Conservation (phyloP, 2,888 invertebrate species). For the Shargacucullia verbasci region DNA sequence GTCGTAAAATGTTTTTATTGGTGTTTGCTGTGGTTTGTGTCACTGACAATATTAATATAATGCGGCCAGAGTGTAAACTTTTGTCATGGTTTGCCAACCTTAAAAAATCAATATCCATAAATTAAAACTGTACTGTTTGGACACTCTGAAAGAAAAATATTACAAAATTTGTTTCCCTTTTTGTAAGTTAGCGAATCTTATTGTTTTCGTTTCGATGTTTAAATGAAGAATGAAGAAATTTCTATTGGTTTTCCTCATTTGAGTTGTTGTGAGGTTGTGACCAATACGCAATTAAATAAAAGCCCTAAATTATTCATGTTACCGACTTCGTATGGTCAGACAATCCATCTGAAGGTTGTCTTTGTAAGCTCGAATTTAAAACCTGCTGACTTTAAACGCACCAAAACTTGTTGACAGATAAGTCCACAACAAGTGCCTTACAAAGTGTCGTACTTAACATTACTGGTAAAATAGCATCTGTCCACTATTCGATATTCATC, state of each 20-base stretch:
- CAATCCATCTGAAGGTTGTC: background rate
- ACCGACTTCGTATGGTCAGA: too few species aligned
- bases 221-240: too few species aligned
- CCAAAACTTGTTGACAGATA: conserved; percentile 39
- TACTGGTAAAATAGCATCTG: conserved; percentile 8
- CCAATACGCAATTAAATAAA: too few species aligned
- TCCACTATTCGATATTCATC: conserved; percentile 10
- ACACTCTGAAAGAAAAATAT: too few species aligned
- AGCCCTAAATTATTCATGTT: too few species aligned
- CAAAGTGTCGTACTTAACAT: conserved; percentile 44
- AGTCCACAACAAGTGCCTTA: conserved; percentile 48
- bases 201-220: too few species aligned
- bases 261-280: too few species aligned
- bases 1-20: conserved; percentile 44
- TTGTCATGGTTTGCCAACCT: background rate
- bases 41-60: conserved; percentile 34
- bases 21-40: conserved; percentile 36
- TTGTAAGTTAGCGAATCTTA: too few species aligned
- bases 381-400: conserved; percentile 25
- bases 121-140: too few species aligned
- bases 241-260: too few species aligned
- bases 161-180: too few species aligned
- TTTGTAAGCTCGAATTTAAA: conserved; percentile 21
- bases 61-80: conserved; percentile 16
- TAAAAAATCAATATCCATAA: background rate